phyloP scores from a whole-genome alignment of 2,888 invertebrate species.

The Eupithecia subumbrata region DNA sequence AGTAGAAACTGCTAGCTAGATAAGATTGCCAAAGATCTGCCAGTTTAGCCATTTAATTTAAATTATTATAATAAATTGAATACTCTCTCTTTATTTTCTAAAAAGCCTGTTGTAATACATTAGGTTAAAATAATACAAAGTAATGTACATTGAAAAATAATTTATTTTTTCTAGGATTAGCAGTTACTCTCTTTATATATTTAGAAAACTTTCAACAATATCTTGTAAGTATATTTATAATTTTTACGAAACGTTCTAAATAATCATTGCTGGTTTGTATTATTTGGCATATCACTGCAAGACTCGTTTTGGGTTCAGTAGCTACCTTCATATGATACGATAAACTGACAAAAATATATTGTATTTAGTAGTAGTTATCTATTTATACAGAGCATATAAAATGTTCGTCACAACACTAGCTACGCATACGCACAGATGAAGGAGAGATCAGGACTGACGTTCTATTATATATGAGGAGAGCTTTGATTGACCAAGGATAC shows the following conservation, averaged over 20 bases:
- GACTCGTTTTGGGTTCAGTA: constrained; percentile 59
- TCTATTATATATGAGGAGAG: constrained; percentile 21
- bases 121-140: constrained; percentile 63
- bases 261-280: constrained; percentile 79
- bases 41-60: not conserved
- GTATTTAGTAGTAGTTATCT: constrained; percentile 52
- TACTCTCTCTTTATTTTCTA: not conserved
- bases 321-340: constrained; percentile 56
- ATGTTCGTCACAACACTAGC: constrained; percentile 27
- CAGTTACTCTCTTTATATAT: constrained; percentile 79
- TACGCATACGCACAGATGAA: constrained; percentile 32
- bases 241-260: constrained; percentile 77
- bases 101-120: not conserved
- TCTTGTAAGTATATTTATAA: constrained; percentile 75
- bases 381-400: constrained; percentile 32
- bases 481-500: constrained; percentile 47
- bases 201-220: constrained; percentile 83
- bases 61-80: not conserved
- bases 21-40: not conserved
- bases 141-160: constrained; percentile 79
- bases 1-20: not conserved
- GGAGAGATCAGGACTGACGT: constrained; percentile 41
- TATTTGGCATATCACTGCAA: constrained; percentile 83
- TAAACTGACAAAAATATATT: constrained; percentile 68
- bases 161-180: constrained; percentile 80